phyloP scores from a whole-genome alignment of 2,888 invertebrate genomes.

The Drosophila kanekoi region DNA sequence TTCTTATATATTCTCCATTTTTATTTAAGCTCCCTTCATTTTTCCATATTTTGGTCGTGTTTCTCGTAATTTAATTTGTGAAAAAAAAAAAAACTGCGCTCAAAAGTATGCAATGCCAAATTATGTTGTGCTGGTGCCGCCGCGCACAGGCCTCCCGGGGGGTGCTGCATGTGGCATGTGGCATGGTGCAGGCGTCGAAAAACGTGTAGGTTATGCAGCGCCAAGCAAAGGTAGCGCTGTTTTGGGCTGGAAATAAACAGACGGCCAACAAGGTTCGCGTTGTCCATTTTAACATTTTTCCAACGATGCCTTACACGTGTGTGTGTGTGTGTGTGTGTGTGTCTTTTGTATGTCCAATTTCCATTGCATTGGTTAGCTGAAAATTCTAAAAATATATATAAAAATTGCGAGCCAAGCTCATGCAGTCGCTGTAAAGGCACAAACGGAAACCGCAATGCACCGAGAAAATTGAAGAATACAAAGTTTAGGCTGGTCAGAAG shows the following conservation, averaged over 20 bases:
- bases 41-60: slow-evolving; percentile 25
- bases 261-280: slow-evolving; percentile 35
- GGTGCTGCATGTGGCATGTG: slow-evolving; percentile 10
- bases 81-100: slow-evolving; percentile 45
- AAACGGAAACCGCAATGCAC: slow-evolving; percentile 3
- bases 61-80: slow-evolving; percentile 65
- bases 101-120: slow-evolving; percentile 75
- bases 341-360: slow-evolving; percentile 26
- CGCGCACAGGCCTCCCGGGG: too few species aligned
- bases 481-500: too few species aligned
- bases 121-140: slow-evolving; percentile 60
- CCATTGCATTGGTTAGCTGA: slow-evolving; percentile 31
- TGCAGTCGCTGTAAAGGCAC: slow-evolving; percentile 22
- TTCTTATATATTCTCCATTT: slow-evolving; percentile 1
- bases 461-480: too few species aligned
- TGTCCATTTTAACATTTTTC: slow-evolving; percentile 70
- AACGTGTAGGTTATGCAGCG: slow-evolving; percentile 27
- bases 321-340: slow-evolving; percentile 4
- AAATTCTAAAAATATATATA: slow-evolving; percentile 4
- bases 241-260: slow-evolving; percentile 21
- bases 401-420: slow-evolving; percentile 15
- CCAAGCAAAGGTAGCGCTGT: slow-evolving; percentile 26
- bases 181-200: slow-evolving; percentile 2
- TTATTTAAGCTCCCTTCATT: slow-evolving; percentile 1
- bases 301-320: slow-evolving; percentile 17